Evolutionary conservation across 1,140 invertebrate genomes (phyloP), one percentile per base, ranked within the genome.

Genomic region (Drosophila guanche): DNA sequence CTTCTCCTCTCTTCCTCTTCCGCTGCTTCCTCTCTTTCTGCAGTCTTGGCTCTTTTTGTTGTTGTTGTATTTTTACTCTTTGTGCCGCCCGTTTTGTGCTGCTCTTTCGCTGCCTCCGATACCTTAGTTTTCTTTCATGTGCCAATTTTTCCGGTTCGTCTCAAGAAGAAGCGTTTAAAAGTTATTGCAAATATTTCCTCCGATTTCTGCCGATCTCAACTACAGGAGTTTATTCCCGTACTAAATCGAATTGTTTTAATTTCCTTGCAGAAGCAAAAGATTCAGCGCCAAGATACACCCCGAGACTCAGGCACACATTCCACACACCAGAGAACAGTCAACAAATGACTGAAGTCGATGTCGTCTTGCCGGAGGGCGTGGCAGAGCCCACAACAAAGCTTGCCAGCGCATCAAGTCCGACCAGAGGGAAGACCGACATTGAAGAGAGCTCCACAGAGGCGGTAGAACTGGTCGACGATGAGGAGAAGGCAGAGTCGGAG

Each of bases 301-400:
- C 59, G 54, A 73, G 54, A 73, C 57, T 72, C 43, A 54, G 76
- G 48, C 61, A 88, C 81, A 86, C 81, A 86, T 86, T 86, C 81
- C 83, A 86, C 61, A 60, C 56, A 67, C 62, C 58, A 70, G 41
- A 61, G 43, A 47, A 59, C 56, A 47, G 55, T 71, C 72, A 75
- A 72, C 89, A 89, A 90, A 90, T 90, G 89, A 90, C 89, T 86
- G 89, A 90, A 84, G 89, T 90, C 67, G 89, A 90, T 86, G 89
- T 86, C 75, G 86, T 80, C 59, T 85, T 90, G 81, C 89, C 89
- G 61, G 89, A 90, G 76, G 85, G 85, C 75, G 79, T 86, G 66
- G 77, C 85, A 65, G 86, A 84, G 71, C 76, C 84, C 67, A 84
- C 71, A 67, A 83, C 76, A 52, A 83, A 88, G 63, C 56, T 79